These are phyloP conservation scores for Pollimyrus isidori DNA, from an alignment of 2,113 vertebrate species.

Conservation along the genomic window DNA sequence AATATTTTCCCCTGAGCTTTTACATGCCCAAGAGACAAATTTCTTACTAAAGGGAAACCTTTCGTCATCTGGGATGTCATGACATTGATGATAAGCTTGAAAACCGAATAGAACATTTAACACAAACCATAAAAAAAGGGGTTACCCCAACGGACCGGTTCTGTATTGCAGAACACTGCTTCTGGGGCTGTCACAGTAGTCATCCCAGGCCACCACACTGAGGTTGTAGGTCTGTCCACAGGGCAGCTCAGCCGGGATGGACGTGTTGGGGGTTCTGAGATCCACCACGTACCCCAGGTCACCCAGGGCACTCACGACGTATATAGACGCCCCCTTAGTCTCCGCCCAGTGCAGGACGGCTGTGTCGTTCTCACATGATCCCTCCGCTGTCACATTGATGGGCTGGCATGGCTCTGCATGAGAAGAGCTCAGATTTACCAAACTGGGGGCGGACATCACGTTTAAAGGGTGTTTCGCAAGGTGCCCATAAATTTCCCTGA, in stretches of 20 bases:
- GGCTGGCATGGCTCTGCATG: slow-evolving; percentile 60
- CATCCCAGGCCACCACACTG: slow-evolving; percentile 42
- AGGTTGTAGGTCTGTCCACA: slow-evolving; percentile 62
- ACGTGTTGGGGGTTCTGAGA: slow-evolving; percentile 40
- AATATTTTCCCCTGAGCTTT: background rate
- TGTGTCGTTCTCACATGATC: slow-evolving; percentile 48
- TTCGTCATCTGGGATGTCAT: background rate
- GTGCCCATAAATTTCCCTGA: background rate
- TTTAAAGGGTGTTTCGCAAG: background rate
- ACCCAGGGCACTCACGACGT: slow-evolving; percentile 45
- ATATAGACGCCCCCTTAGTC: slow-evolving; percentile 44
- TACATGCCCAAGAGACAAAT: background rate
- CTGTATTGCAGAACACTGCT: slow-evolving; percentile 41
- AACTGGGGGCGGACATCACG: background rate
- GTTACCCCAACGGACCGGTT: slow-evolving; percentile 43
- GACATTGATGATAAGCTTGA: background rate
- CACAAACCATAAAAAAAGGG: background rate
- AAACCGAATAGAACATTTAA: background rate
- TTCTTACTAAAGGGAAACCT: background rate
- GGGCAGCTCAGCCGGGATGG: slow-evolving; percentile 36
- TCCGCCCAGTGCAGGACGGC: slow-evolving; percentile 50
- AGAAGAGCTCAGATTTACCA: background rate
- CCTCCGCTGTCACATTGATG: slow-evolving; percentile 29
- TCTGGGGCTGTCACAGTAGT: slow-evolving; percentile 42
- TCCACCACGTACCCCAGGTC: slow-evolving; percentile 42